phyloP scores from a whole-genome alignment of 2,113 vertebrate genomes.

The Cranoglanis bouderius region DNA sequence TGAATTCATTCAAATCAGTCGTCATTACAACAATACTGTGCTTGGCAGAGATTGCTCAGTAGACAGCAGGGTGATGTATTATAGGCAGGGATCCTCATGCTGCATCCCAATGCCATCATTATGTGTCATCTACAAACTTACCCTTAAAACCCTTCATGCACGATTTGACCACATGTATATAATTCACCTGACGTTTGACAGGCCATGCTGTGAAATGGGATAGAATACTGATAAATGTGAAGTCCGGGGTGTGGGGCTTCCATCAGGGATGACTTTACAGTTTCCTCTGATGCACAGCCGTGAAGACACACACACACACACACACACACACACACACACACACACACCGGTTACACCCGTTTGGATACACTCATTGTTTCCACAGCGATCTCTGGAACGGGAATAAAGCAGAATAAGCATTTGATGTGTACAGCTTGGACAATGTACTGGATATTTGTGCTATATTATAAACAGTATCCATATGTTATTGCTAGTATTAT shows the following conservation, averaged over 20 bases:
- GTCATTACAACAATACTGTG: slow-evolving; percentile 16
- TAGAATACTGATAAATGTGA: slow-evolving; percentile 28
- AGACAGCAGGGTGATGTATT: background rate
- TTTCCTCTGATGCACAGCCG: slow-evolving; percentile 31
- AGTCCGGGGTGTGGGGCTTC: slow-evolving; percentile 37
- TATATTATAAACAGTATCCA: background rate
- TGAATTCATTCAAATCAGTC: background rate
- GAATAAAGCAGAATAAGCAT: slow-evolving; percentile 11
- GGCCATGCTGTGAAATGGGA: slow-evolving; percentile 13
- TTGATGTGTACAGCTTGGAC: background rate
- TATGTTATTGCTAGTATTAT: background rate
- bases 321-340: background rate
- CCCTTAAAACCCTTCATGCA: background rate
- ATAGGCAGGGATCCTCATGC: background rate
- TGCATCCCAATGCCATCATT: background rate
- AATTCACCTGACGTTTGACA: slow-evolving; percentile 36
- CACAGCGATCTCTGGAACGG: slow-evolving; percentile 14
- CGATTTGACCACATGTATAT: slow-evolving; percentile 9
- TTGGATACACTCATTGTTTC: slow-evolving; percentile 21
- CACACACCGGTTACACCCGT: slow-evolving; percentile 37
- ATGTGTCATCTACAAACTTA: background rate
- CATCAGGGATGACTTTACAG: slow-evolving; percentile 30
- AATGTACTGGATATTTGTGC: background rate
- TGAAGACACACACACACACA: slow-evolving; percentile 27
- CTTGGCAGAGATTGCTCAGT: slow-evolving; percentile 3